Base-by-base conservation (phyloP, 2,797 vertebrate genomes). In the Borostomias antarcticus region DNA sequence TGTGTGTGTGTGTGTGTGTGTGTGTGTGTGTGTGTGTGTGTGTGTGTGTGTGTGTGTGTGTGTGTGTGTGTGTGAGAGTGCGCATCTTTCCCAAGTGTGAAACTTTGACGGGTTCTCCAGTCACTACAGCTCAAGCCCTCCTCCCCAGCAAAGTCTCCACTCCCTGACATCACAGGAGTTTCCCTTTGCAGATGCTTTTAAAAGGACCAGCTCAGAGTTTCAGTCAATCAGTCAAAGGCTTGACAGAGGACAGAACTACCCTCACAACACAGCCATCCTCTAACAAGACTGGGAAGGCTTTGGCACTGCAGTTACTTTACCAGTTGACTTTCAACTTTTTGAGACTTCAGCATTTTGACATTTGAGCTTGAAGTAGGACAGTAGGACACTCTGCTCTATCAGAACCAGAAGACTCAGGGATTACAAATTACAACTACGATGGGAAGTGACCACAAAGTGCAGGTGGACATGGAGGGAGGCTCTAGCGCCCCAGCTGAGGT, bases 121-220 rank as follows among this genome's bases (percentile, higher is more conserved):
- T 48, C 32, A 43, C 28, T 45, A 47, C 5, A 25, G 43, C 40
- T 35, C 60, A 64, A 62, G 66, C 35, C 76, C 69, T 68, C 19
- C 74, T 81, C 69, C 69, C 77, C 63, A 62, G 61, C 2, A n/a
- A 52, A 62, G 19, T 59, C 76, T 77, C 73, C 71, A 74, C 65
- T 76, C 70, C 56, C 35, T 91, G 89, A 91, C 90, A 89, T 92
- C 90, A 93, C 57, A 61, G 90, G 91, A 91, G 79, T 91, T 92
- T 85, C 90, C 92, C 72, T 26, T 25, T 35, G 40, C 17, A 11
- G 2, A 9, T 11, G 3, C n/a, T 64, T 78, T 76, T 70, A 83
- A 79, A 80, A 72, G 3, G 68, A 66, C n/a, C n/a, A n/a, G n/a
- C 7, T 5, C 43, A 13, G 29, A 56, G 53, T 56, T 7, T 53